Conservation (phyloP, 2,113 vertebrate species). For the Gavia stellata region DNA sequence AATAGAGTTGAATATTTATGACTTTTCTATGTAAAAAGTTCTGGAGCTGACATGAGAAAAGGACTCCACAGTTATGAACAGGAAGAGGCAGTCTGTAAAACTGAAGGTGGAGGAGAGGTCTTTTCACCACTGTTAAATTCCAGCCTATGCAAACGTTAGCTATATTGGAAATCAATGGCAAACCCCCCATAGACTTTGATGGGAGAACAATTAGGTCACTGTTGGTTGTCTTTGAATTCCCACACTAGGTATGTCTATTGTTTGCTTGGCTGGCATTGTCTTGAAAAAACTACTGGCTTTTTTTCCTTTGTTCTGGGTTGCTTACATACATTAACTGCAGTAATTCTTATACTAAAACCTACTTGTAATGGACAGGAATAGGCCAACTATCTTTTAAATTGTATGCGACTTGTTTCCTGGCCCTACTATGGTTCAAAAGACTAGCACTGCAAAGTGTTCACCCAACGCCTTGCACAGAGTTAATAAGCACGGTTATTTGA, state of each 20-base stretch:
- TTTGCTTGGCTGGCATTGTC: neutral
- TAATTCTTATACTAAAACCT: neutral
- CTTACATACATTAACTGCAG: neutral
- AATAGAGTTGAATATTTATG: neutral
- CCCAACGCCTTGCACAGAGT: neutral
- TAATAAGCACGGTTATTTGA: neutral
- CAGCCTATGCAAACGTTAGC: neutral
- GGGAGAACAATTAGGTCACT: neutral
- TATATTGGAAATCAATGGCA: constrained; percentile 24
- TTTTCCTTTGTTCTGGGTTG: neutral
- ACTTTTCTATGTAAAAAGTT: neutral
- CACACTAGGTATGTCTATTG: neutral
- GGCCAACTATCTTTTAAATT: neutral
- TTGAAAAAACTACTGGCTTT: neutral
- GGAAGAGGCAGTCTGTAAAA: neutral
- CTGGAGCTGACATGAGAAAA: neutral
- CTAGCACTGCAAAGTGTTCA: neutral
- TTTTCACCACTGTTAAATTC: neutral
- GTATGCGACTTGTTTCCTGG: neutral
- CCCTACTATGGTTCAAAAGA: neutral
- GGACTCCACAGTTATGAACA: neutral
- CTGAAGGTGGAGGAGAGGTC: constrained; percentile 6
- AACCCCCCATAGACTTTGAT: neutral
- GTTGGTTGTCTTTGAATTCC: constrained; percentile 20
- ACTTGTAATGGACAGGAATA: neutral